phyloP scores from a whole-genome alignment of 1,140 invertebrate species.

The Bursaphelenchus mucronatus region DNA sequence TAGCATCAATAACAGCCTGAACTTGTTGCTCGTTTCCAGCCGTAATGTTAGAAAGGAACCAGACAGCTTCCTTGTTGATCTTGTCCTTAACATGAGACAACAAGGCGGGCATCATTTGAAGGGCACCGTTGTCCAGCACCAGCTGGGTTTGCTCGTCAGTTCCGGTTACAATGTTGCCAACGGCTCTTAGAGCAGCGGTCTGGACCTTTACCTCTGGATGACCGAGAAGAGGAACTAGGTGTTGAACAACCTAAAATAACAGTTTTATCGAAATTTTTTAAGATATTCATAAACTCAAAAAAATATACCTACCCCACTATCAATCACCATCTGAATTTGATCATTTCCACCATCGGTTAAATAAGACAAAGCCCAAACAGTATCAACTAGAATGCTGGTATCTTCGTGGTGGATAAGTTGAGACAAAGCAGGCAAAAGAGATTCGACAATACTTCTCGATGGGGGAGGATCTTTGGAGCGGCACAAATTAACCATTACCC shows the following conservation, averaged over 20 bases:
- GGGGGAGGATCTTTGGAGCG: slow-evolving; percentile 85
- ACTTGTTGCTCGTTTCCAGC: slow-evolving; percentile 95
- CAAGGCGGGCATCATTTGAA: slow-evolving; percentile 83
- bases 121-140: slow-evolving; percentile 83
- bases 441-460: slow-evolving; percentile 62
- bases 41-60: slow-evolving; percentile 97
- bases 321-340: slow-evolving; percentile 95
- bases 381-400: slow-evolving; percentile 95
- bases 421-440: slow-evolving; percentile 88
- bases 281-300: background rate
- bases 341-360: slow-evolving; percentile 89
- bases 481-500: slow-evolving; percentile 95
- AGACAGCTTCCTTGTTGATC: slow-evolving; percentile 88
- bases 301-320: slow-evolving; percentile 70
- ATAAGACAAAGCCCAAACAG: slow-evolving; percentile 98
- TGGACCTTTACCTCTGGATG: slow-evolving; percentile 94
- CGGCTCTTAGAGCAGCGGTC: slow-evolving; percentile 88
- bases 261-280: background rate
- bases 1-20: slow-evolving; percentile 90
- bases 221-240: slow-evolving; percentile 85
- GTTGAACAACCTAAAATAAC: slow-evolving; percentile 69
- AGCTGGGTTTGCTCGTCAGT: slow-evolving; percentile 96
- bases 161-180: slow-evolving; percentile 98
- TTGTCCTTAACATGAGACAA: slow-evolving; percentile 81
- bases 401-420: slow-evolving; percentile 89